A percentile compares a stretch with the other conserved stretches of the same genome.
phyloP scores from a whole-genome alignment of 2,888 invertebrate species.

The Sabatieria punctata region DNA sequence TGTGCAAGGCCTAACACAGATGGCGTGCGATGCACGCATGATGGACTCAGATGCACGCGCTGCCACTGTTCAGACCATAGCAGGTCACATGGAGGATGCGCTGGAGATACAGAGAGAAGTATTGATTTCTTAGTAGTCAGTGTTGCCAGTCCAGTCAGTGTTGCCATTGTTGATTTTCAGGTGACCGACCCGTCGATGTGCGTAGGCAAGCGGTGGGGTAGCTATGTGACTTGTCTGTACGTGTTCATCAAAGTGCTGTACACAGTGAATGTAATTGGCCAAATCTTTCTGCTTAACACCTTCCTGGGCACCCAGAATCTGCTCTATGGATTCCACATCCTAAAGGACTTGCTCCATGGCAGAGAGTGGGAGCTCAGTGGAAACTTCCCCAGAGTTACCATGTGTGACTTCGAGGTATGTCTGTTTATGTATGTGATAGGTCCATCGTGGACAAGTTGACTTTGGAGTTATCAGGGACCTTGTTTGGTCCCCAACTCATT shows the following conservation, averaged over 20 bases:
- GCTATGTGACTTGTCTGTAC: constrained; percentile 32
- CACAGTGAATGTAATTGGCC: constrained; percentile 29
- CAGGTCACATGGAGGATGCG: constrained; percentile 32
- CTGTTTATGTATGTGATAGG: neutral
- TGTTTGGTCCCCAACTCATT: no score
- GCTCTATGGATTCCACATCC: constrained; percentile 32
- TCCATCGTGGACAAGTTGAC: no score
- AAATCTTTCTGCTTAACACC: constrained; percentile 32
- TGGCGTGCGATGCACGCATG: constrained; percentile 34
- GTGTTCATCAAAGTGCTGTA: constrained; percentile 32
- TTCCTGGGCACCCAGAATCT: constrained; percentile 33
- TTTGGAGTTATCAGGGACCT: no score
- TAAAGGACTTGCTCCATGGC: constrained; percentile 30
- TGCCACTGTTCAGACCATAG: constrained; percentile 31
- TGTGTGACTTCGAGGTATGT: constrained; percentile 33
- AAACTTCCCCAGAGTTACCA: constrained; percentile 32
- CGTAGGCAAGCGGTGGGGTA: constrained; percentile 31
- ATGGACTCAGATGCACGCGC: constrained; percentile 31
- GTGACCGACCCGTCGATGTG: constrained; percentile 27
- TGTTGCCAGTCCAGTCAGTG: no score
- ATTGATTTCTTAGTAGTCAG: neutral
- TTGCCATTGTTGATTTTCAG: constrained; percentile 16
- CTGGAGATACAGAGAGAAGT: constrained; percentile 31
- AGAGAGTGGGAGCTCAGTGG: constrained; percentile 31
- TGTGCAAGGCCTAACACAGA: constrained; percentile 34